Evolutionary conservation across 2,797 vertebrate species (phyloP), one percentile per base, ranked within the genome.

Genomic region (Rhinophrynus dorsalis): DNA sequence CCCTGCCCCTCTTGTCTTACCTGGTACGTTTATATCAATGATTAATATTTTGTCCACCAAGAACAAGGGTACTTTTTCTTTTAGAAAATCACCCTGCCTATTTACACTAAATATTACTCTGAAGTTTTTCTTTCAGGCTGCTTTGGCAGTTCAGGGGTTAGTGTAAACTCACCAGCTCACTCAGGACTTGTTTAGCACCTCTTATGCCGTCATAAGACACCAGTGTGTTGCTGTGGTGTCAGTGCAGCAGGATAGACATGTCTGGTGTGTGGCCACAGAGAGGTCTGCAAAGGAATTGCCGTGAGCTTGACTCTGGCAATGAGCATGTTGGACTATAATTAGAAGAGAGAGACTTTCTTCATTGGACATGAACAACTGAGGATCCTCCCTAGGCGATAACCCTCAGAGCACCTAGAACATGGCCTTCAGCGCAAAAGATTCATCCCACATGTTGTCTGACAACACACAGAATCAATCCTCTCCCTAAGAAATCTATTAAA

Each of bases 401-500:
- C 82, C 69, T 81, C 76, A 65, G 66, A 79, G 75, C 54, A 18
- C 38, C 77, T 83, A 67, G 57, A 58, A 5, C 7, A 68, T 74
- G 80, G 81, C 78, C 81, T 44, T 67, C 50, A 67, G 74, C 77
- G 73, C 79, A 77, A 55, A 80, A 82, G 79, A 83, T 79, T 77
- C 70, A 65, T 67, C 69, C 75, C 70, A 18, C 37, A 72, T 73
- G 70, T 72, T 72, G 61, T 73, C 55, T 73, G 70, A 66, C 70
- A 73, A 73, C 71, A 73, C 76, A 71, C 74, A 79, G 76, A 81
- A 86, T 79, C 80, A 82, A 76, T 78, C 75, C 2, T 9, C 75
- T 85, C 83, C 86, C 85, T 18, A 7, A 83, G 84, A 85, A 85
- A 84, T 82, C 78, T 81, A 85, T 86, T 85, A 85, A 82, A 80